Base-by-base conservation (phyloP, 2,888 invertebrate genomes). In the Chironomus tentans region DNA sequence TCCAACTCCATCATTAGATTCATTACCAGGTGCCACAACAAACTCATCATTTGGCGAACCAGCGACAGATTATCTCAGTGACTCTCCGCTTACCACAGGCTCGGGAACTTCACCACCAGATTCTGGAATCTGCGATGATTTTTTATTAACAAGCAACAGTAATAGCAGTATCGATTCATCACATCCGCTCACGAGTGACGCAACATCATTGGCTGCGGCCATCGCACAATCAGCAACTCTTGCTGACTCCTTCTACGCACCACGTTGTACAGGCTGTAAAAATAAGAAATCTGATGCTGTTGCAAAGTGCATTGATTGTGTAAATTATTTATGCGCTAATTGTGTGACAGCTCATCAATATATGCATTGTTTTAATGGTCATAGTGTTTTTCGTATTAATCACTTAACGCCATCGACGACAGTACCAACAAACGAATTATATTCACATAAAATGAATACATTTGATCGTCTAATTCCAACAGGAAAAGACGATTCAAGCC, bases 311-410 rank as follows among this genome's bases (percentile, higher is more conserved):
- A 92, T 95, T 81, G 97, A 98, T 84, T 99, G 98, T 85, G 93
- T 94, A 81, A 96, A 96, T 83, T 95, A 93, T 83, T 89, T 99
- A 80, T 98, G 98, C 86, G 91, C 94, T 77, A 96, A 97, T 84
- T 98, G 98, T 89, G 95, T 96, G 81, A 97, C 97, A 91, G 98
- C 98, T 78, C 98, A 98, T 85, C 95, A 97, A 86, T 97, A 94
- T 84, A 98, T 98, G 97, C 97, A 97, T 85, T 98, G 97, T 84
- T 98, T 98, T 85, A 96, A 97, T 84, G 97, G 96, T 78, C 97
- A 98, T 85, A 91, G 95, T 77, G 95, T 97, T 77, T 88, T 93
- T 80, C 80, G 82, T 76, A 84, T 84, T 68, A 78, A 78, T 76
- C 77, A 78, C 70, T 78, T 48, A 69, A 24, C 47, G 46, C 12